Base-by-base conservation (phyloP, 2,888 invertebrate genomes). In the Coelogynopora nodosa region DNA sequence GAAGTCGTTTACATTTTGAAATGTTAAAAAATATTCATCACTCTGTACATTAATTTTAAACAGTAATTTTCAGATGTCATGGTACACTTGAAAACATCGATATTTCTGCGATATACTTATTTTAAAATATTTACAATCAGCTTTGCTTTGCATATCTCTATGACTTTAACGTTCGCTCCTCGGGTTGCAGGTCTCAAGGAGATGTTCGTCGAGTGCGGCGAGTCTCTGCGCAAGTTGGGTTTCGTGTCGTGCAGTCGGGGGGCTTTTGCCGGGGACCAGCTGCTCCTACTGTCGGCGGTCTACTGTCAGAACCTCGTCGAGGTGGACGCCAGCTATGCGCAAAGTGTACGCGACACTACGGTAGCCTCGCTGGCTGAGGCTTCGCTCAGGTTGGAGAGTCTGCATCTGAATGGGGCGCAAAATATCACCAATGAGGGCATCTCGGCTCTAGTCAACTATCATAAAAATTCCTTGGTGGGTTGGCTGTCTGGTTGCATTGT, bases 251-350 rank as follows among this genome's bases (percentile, higher is more conserved):
- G 83, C 30, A 86, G 86, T 30, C 67, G 80, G 23, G 86, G 86
- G 28, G 86, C 86, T 30, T 85, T 86, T 28, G 86, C 31, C 10
- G 86, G 82, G 0, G 86, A 86, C 86, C 86, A 86, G 28, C 80
- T 85, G 67, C 30, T 86, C n/a, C 26, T 84, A 10, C 31, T 86
- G 29, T 84, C 83, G 26, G 86, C 86, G 10, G 80, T 31, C 18
- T 86, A 74, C 86, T 86, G 86, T 28, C 86, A 67, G 27, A 80
- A 84, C 26, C 80, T 86, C 0, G 31, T 31, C 5, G 31, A 86
- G 28, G 27, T 86, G 30, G 67, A 85, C 83, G 74, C 82, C 80
- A 84, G 84, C 83, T 85, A 85, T 30, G 67, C 67, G 27, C 27
- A 67, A 84, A 84, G 30, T 27, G 26, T 85, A 26, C 84, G 30